These are phyloP conservation scores for Aphelocoma californica DNA, from an alignment of 2,797 vertebrate genomes.

Conservation along the genomic window DNA sequence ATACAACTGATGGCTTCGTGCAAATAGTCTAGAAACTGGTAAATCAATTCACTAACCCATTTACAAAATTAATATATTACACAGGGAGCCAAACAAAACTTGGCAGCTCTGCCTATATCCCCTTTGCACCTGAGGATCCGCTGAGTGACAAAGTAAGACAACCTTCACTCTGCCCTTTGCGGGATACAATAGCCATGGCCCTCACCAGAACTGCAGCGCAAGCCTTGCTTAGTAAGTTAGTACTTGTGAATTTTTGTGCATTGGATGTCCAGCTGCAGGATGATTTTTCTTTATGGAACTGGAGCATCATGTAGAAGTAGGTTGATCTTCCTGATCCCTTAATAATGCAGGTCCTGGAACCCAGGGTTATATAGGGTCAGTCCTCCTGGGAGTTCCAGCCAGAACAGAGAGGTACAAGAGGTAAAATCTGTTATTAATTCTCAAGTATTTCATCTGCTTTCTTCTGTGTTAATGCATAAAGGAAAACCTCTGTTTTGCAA, in stretches of 20 bases:
- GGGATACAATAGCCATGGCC: not conserved
- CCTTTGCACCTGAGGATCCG: not conserved
- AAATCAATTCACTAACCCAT: conserved; percentile 7
- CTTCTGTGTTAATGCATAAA: not conserved
- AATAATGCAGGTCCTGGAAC: not conserved
- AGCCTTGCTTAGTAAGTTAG: not conserved
- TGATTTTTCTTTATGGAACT: not conserved
- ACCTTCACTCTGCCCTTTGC: not conserved
- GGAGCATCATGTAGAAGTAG: not conserved
- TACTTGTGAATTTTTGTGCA: not conserved
- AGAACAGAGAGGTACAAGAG: not conserved
- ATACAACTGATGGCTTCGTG: not conserved
- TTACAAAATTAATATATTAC: conserved; percentile 17
- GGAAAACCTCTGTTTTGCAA: not conserved
- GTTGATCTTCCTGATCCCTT: not conserved
- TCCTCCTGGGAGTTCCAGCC: not conserved
- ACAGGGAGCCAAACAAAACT: not conserved
- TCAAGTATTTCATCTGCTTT: not conserved
- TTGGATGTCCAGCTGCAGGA: not conserved
- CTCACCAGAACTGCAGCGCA: not conserved
- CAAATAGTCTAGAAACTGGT: not conserved
- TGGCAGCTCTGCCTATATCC: not conserved
- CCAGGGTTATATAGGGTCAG: not conserved
- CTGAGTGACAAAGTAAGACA: not conserved
- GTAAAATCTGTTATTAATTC: not conserved